phyloP scores from a whole-genome alignment of 2,113 vertebrate genomes.

The Alethe castanea region DNA sequence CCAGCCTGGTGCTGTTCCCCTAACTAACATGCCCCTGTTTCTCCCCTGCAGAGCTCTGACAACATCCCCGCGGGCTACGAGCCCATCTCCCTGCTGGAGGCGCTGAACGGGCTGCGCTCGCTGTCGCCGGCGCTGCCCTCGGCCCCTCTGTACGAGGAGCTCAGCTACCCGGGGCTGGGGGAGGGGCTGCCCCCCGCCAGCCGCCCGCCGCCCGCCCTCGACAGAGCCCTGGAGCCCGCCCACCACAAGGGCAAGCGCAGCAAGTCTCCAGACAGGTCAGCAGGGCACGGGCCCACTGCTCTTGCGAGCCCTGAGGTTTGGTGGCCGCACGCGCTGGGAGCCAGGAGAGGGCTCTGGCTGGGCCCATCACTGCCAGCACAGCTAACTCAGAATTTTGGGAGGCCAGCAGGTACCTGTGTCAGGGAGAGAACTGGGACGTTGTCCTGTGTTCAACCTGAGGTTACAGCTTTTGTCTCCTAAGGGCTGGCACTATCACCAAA shows the following conservation, averaged over 20 bases:
- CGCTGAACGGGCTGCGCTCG: conserved; percentile 88
- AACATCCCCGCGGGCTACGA: conserved; percentile 94
- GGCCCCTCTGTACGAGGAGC: conserved; percentile 92
- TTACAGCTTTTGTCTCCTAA: background rate
- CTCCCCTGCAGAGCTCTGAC: conserved; percentile 80
- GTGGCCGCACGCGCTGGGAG: rapidly evolving
- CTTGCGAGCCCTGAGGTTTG: background rate
- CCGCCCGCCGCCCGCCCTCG: conserved; percentile 78
- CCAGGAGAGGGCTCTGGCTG: background rate
- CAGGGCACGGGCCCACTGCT: background rate
- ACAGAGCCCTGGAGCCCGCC: conserved; percentile 80
- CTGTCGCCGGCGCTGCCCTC: conserved; percentile 85
- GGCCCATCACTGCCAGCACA: background rate
- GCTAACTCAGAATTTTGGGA: background rate
- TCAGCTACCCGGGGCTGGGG: conserved; percentile 84
- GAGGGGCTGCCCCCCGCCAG: conserved; percentile 74
- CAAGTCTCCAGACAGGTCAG: conserved; percentile 95
- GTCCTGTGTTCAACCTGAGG: background rate
- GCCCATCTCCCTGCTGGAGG: conserved; percentile 94
- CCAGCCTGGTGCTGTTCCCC: background rate
- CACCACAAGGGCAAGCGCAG: conserved; percentile 87
- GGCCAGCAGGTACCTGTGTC: background rate
- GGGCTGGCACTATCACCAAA: background rate
- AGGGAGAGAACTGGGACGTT: background rate
- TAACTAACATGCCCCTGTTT: background rate